Conservation (phyloP, 2,797 vertebrate genomes). For the Parambassis ranga region DNA sequence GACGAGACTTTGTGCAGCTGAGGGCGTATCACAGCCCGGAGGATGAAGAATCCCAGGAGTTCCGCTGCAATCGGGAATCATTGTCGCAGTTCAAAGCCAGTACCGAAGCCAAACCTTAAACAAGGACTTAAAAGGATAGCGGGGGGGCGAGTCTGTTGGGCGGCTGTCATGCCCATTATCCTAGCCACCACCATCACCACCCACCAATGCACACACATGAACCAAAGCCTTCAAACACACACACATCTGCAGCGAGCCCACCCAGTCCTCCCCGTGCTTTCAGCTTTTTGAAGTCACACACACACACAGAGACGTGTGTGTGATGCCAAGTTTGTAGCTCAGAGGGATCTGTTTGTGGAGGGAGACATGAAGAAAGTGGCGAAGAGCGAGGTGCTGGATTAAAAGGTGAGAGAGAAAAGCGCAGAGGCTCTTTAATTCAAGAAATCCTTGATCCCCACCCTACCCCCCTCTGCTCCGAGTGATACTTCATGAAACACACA, state of each 20-base stretch:
- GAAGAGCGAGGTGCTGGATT: slow-evolving; percentile 58
- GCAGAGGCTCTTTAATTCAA: slow-evolving; percentile 74
- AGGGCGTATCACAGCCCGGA: slow-evolving; percentile 15
- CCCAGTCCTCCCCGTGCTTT: slow-evolving; percentile 52
- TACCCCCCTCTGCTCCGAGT: slow-evolving; percentile 36
- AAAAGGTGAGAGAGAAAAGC: slow-evolving; percentile 67
- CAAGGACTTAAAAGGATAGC: slow-evolving; percentile 72
- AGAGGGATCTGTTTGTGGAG: slow-evolving; percentile 48
- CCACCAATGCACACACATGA: slow-evolving; percentile 39
- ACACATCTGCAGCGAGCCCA: slow-evolving; percentile 64
- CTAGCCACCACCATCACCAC: slow-evolving; percentile 31
- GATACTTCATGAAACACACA: slow-evolving; percentile 77
- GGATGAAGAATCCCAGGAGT: slow-evolving; percentile 46
- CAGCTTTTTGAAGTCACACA: slow-evolving; percentile 60
- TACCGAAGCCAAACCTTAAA: slow-evolving; percentile 77
- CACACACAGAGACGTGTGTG: slow-evolving; percentile 38
- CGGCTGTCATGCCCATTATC: slow-evolving; percentile 68
- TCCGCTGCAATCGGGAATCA: slow-evolving; percentile 60
- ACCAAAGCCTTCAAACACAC: slow-evolving; percentile 45
- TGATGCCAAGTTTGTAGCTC: slow-evolving; percentile 48
- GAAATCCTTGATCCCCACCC: slow-evolving; percentile 64
- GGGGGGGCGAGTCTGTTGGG: slow-evolving; percentile 54
- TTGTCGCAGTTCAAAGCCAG: slow-evolving; percentile 76
- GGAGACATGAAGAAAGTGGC: slow-evolving; percentile 36
- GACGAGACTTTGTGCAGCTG: slow-evolving; percentile 42